A percentile compares a stretch with the other conserved stretches of the same genome.
Conservation (phyloP, 2,113 vertebrate genomes). For the Pygoscelis antarcticus region DNA sequence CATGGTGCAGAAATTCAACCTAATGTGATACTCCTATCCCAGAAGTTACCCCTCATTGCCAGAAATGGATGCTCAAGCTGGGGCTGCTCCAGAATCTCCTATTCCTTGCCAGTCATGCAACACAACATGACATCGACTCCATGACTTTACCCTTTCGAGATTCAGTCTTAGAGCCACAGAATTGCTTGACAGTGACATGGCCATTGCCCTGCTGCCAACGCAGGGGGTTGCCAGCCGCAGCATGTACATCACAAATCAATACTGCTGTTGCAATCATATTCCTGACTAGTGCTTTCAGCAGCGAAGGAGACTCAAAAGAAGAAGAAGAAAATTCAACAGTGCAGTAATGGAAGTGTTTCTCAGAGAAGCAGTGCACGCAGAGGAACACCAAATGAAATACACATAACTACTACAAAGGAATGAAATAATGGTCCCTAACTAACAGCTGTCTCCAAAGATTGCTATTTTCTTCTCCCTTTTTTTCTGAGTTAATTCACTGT, state of each 20-base stretch:
- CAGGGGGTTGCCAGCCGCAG: neutral
- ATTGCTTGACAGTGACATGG: neutral
- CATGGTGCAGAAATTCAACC: neutral
- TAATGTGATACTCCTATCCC: neutral
- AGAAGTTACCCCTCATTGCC: neutral
- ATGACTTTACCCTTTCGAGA: neutral
- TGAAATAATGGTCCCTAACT: neutral
- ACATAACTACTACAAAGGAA: neutral
- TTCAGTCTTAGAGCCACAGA: neutral
- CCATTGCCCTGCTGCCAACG: neutral
- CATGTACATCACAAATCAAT: neutral
- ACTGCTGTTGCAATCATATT: neutral
- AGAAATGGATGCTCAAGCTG: neutral
- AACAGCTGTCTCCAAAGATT: neutral
- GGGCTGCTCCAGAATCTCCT: neutral
- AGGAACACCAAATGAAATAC: neutral
- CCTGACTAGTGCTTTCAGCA: neutral
- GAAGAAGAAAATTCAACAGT: neutral
- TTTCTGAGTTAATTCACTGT: neutral
- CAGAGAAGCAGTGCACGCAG: accelerated
- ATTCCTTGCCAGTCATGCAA: neutral
- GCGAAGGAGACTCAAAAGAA: neutral
- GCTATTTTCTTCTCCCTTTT: neutral
- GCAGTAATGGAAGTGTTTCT: neutral
- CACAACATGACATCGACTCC: neutral